Conservation (phyloP, 2,888 invertebrate genomes). For the Nebria salina region DNA sequence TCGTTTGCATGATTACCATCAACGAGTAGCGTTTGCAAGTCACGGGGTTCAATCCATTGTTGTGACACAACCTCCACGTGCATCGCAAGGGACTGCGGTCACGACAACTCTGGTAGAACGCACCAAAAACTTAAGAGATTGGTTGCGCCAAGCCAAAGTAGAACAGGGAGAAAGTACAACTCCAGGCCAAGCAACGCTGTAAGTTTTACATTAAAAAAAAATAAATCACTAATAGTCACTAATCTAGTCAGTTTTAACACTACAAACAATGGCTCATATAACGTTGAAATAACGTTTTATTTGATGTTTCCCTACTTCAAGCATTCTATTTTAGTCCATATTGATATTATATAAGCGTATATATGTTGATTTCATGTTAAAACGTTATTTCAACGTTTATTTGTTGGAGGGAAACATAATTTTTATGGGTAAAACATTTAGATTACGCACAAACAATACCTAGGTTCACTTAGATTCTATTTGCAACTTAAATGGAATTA, state of each 20-base stretch:
- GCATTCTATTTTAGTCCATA: not conserved
- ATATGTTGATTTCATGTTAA: not conserved
- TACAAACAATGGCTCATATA: not conserved
- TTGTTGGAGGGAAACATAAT: not conserved
- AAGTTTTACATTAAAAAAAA: slow-evolving; percentile 40
- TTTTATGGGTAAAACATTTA: not conserved
- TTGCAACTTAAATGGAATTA: not conserved
- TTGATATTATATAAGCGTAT: no score
- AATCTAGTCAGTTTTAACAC: slow-evolving; percentile 7
- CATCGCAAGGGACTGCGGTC: slow-evolving; percentile 61
- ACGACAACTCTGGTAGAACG: slow-evolving; percentile 73
- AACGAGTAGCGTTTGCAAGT: slow-evolving; percentile 63
- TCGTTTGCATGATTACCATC: slow-evolving; percentile 67
- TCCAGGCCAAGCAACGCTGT: slow-evolving; percentile 57
- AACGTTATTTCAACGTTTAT: not conserved
- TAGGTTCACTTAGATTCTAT: not conserved
- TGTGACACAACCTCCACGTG: slow-evolving; percentile 59
- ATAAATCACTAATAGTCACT: slow-evolving; percentile 5
- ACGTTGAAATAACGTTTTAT: not conserved
- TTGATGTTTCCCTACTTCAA: not conserved
- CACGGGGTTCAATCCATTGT: slow-evolving; percentile 63
- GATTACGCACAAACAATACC: not conserved
- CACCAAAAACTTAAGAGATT: slow-evolving; percentile 72
- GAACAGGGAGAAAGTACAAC: slow-evolving; percentile 51
- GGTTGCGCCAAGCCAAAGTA: slow-evolving; percentile 69